Evolutionary conservation across 2,113 vertebrate species (phyloP).

Genomic region (Hippoglossus stenolepis): DNA sequence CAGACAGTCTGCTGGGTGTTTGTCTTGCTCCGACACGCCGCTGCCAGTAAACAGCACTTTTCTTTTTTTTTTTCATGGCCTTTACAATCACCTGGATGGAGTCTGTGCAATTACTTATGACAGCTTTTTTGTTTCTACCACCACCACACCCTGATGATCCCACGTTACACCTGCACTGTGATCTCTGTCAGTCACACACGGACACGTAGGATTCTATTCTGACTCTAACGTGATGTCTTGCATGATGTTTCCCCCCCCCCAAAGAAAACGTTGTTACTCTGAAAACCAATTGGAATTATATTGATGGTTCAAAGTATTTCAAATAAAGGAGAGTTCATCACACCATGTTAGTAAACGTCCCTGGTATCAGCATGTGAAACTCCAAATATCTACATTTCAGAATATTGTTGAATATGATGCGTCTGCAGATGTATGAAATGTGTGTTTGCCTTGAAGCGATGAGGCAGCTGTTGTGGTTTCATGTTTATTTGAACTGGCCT

Average conservation of each 20-base stretch:
- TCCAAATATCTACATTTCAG: not conserved
- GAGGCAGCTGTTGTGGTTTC: not conserved
- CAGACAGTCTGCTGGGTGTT: not conserved
- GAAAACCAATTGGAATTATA: not conserved
- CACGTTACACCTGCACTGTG: not conserved
- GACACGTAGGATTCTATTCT: not conserved
- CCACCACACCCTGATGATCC: not conserved
- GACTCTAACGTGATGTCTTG: not conserved
- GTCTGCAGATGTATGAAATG: not conserved
- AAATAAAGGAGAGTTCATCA: not conserved
- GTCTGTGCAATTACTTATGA: slow-evolving; percentile 4
- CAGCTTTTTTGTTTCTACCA: not conserved
- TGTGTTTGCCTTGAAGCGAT: not conserved
- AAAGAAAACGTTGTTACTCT: not conserved
- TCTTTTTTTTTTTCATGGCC: not conserved
- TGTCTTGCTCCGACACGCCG: slow-evolving; percentile 6
- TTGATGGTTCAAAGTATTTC: not conserved
- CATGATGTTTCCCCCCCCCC: not conserved
- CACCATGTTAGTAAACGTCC: too few species aligned
- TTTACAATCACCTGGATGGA: not conserved
- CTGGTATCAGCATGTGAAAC: not conserved
- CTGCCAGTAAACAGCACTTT: slow-evolving; percentile 7
- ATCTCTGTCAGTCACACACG: not conserved
- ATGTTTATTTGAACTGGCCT: slow-evolving; percentile 3
- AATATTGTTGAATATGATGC: not conserved